Evolutionary conservation across 1,140 invertebrate genomes (phyloP).

Genomic region (Araneus ventricosus): DNA sequence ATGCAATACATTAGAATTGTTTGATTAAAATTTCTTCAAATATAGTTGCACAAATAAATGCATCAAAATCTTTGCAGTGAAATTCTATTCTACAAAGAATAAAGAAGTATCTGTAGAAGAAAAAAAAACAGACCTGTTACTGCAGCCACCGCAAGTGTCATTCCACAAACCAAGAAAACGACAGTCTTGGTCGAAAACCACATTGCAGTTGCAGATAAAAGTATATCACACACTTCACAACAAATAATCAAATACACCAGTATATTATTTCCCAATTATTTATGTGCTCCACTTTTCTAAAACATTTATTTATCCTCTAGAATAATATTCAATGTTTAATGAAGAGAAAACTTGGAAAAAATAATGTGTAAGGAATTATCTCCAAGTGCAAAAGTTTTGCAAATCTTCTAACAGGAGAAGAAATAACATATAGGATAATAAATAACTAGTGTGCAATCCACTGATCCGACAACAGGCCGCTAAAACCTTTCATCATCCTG

Average conservation of each 20-base stretch:
- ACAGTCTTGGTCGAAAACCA: constrained; percentile 31
- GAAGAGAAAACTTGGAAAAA: neutral
- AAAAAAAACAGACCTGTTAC: constrained; percentile 48
- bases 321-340: too few species aligned
- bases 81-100: too few species aligned
- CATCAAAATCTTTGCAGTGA: too few species aligned
- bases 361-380: neutral
- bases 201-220: constrained; percentile 44
- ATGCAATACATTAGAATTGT: too few species aligned
- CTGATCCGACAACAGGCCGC: neutral
- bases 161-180: constrained; percentile 17
- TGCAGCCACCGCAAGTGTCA: constrained; percentile 42
- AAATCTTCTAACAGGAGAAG: neutral
- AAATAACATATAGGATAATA: neutral
- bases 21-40: too few species aligned
- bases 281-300: too few species aligned
- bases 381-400: neutral
- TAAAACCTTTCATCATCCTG: neutral
- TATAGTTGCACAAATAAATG: too few species aligned
- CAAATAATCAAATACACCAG: neutral
- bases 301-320: too few species aligned
- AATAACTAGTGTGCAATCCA: neutral
- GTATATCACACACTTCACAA: constrained; percentile 17
- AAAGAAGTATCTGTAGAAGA: neutral
- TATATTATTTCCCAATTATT: neutral